Percentiles rank a stretch among this genome's conserved stretches.
Evolutionary conservation across 2,888 invertebrate species (phyloP).

Genomic region (Euclidia mi): DNA sequence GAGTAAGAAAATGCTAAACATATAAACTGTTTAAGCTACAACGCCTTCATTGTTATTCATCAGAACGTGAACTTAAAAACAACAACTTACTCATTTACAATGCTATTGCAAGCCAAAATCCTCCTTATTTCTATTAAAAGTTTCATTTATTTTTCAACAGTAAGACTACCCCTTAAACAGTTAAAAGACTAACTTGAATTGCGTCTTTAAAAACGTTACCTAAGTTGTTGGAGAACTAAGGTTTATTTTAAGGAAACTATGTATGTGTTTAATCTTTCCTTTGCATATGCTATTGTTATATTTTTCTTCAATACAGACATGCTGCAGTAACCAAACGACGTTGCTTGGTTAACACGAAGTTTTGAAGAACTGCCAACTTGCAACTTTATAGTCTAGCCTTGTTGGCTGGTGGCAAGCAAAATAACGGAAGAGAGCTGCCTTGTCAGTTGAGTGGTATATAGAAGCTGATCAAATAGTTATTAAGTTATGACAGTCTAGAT

Average conservation of each 20-base stretch:
- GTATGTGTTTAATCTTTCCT: constrained; percentile 26
- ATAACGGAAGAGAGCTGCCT: background rate
- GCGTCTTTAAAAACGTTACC: constrained; percentile 48
- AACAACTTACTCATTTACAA: constrained; percentile 27
- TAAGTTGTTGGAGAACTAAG: constrained; percentile 26
- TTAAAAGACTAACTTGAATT: constrained; percentile 54
- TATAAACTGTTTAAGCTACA: background rate
- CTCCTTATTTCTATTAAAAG: constrained; percentile 38
- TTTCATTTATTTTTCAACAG: constrained; percentile 50
- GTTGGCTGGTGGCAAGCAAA: background rate
- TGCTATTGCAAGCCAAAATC: constrained; percentile 20
- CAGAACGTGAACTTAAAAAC: constrained; percentile 25
- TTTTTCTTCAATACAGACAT: constrained; percentile 16
- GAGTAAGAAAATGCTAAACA: too few relatives aligned
- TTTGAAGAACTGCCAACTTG: constrained; percentile 8
- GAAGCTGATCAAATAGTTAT: too few relatives aligned
- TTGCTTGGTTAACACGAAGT: constrained; percentile 19
- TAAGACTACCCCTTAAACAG: constrained; percentile 44
- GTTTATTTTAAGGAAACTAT: constrained; percentile 37
- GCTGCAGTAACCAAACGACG: constrained; percentile 17
- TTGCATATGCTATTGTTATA: constrained; percentile 18
- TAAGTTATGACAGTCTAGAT: too few relatives aligned
- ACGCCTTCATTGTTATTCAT: background rate
- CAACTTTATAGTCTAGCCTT: background rate
- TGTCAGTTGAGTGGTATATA: too few relatives aligned